A percentile compares a stretch with the other conserved stretches of the same genome.
These are phyloP conservation scores for Patella pellucida DNA, from an alignment of 2,888 invertebrate genomes.

Conservation along the genomic window DNA sequence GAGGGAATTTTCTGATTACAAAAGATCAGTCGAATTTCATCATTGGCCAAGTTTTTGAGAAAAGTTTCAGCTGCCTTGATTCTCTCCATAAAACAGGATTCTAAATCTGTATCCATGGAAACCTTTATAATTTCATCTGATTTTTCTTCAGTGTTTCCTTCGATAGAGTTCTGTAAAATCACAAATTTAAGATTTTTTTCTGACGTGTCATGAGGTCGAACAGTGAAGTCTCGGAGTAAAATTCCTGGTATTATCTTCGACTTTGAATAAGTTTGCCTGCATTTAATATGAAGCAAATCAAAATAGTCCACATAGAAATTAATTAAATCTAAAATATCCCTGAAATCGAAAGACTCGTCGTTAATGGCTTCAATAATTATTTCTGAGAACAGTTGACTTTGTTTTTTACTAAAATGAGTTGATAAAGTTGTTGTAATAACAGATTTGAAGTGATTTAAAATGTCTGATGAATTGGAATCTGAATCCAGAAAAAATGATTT, in stretches of 20 bases:
- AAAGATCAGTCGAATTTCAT: conserved; percentile 37
- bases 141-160: conserved; percentile 15
- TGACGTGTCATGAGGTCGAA: not conserved
- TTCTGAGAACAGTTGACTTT: conserved; percentile 26
- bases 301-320: conserved; percentile 31
- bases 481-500: not conserved
- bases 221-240: conserved; percentile 28
- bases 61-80: conserved; percentile 14
- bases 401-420: conserved; percentile 32
- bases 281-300: conserved; percentile 39
- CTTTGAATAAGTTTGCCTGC: conserved; percentile 36
- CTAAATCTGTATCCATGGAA: not conserved
- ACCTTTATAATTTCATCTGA: conserved; percentile 13
- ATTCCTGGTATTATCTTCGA: conserved; percentile 33
- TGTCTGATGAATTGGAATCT: not conserved
- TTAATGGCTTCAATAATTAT: conserved; percentile 9
- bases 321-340: conserved; percentile 4
- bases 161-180: conserved; percentile 26
- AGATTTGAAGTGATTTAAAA: conserved; percentile 16
- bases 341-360: not conserved
- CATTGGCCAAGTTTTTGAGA: conserved; percentile 19
- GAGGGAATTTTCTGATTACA: conserved; percentile 41
- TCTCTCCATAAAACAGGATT: conserved; percentile 25
- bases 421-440: conserved; percentile 28
- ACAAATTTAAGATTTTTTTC: conserved; percentile 20